phyloP scores from a whole-genome alignment of 2,888 invertebrate species.

The Orthosia incerta region DNA sequence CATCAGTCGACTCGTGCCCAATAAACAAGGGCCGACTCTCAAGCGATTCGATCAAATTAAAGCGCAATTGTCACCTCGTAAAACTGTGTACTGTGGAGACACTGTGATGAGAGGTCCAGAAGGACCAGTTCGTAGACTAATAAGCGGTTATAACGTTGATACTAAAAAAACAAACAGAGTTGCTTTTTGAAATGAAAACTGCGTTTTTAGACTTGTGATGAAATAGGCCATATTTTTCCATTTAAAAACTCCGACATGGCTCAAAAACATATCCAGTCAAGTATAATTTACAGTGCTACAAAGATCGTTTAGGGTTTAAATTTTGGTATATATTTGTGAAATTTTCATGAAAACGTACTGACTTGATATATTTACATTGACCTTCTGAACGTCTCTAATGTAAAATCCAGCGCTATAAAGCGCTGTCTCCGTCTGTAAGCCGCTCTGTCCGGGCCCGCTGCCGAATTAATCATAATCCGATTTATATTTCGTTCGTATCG shows the following conservation, averaged over 20 bases:
- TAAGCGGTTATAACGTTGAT: too few species aligned
- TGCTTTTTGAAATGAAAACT: not conserved
- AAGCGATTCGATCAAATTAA: constrained; percentile 64
- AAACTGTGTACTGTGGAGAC: constrained; percentile 27
- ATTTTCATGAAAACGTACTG: too few species aligned
- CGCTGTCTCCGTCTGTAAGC: constrained; percentile 45
- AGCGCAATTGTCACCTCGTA: constrained; percentile 62
- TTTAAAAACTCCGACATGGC: too few species aligned
- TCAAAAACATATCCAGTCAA: not conserved
- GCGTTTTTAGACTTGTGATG: not conserved
- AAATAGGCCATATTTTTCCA: too few species aligned
- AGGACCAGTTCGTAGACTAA: not conserved
- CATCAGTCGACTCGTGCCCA: constrained; percentile 40
- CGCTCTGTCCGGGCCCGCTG: constrained; percentile 25
- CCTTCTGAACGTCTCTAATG: constrained; percentile 18
- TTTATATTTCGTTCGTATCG: constrained; percentile 45
- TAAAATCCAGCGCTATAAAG: constrained; percentile 23
- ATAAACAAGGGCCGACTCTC: constrained; percentile 56
- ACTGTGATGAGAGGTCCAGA: not conserved
- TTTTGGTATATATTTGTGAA: too few species aligned
- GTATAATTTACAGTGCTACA: not conserved
- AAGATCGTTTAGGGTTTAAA: too few species aligned
- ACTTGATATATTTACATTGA: not conserved
- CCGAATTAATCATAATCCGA: constrained; percentile 59
- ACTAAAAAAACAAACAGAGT: too few species aligned